Conservation (phyloP, 2,888 invertebrate genomes). For the Gastrophysa polygoni region DNA sequence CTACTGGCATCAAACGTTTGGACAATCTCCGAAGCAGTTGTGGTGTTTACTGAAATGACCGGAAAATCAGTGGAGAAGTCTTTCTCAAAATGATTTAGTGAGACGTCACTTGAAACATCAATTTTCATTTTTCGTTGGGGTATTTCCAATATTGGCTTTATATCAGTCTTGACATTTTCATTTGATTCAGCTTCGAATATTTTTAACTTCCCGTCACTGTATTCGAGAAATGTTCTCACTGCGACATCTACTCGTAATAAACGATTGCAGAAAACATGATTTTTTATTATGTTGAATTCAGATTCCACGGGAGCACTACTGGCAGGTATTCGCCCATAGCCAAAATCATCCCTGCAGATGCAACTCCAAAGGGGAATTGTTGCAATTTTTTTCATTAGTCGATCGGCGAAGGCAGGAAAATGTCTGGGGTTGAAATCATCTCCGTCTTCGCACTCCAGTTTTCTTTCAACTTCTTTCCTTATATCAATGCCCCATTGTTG, state of each 20-base stretch:
- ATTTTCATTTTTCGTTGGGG: not conserved
- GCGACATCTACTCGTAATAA: not conserved
- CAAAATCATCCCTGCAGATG: not conserved
- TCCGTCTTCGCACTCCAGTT: not conserved
- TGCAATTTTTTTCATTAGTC: not conserved
- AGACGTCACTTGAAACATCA: not conserved
- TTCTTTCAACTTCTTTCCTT: not conserved
- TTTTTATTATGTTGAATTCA: not conserved
- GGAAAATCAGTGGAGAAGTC: not conserved
- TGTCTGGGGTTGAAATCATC: slow-evolving; percentile 3
- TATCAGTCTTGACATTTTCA: not conserved
- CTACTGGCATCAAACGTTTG: not conserved
- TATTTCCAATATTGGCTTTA: not conserved
- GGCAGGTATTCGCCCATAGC: not conserved
- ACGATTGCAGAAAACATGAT: not conserved
- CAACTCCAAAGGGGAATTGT: not conserved
- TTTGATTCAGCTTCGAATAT: not conserved
- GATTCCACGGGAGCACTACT: not conserved
- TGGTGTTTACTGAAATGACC: not conserved
- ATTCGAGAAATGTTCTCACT: not conserved
- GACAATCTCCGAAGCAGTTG: not conserved
- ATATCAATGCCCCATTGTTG: not conserved
- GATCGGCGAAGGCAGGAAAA: not conserved
- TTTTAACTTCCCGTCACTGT: not conserved
- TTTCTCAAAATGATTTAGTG: not conserved